phyloP scores from a whole-genome alignment of 2,888 invertebrate species.

The Formica aserva region DNA sequence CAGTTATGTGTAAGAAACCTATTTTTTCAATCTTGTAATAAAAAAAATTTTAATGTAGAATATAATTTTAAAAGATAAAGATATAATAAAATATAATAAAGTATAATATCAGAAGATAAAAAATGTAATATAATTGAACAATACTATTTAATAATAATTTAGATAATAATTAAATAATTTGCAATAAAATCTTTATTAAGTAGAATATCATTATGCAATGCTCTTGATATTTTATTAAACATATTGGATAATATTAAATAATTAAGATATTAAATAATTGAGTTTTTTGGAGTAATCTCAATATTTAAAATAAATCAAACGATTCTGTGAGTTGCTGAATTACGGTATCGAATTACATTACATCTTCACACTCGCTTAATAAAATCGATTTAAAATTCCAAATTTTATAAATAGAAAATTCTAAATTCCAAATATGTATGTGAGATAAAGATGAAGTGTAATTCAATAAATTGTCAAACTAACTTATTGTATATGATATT shows the following conservation, averaged over 20 bases:
- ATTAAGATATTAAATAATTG: conserved; percentile 5
- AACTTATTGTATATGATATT: background rate
- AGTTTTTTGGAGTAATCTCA: background rate
- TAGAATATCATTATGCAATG: background rate
- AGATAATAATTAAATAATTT: background rate
- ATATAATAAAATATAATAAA: background rate
- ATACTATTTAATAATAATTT: background rate
- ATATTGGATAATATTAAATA: background rate
- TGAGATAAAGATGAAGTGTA: background rate
- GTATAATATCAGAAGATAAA: background rate
- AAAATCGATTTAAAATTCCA: conserved; percentile 9
- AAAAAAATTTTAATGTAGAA: background rate
- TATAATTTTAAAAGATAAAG: background rate
- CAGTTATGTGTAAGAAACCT: background rate
- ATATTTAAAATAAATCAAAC: conserved; percentile 16
- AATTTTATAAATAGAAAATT: background rate
- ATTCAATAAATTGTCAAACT: background rate
- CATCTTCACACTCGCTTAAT: background rate
- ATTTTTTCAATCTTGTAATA: background rate
- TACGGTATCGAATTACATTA: background rate
- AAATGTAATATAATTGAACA: background rate
- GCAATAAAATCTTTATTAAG: conserved; percentile 5
- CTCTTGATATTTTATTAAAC: background rate
- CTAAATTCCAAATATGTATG: background rate
- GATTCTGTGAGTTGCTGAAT: background rate